Base-by-base conservation (phyloP, 2,797 vertebrate genomes). In the Bufotes viridis region DNA sequence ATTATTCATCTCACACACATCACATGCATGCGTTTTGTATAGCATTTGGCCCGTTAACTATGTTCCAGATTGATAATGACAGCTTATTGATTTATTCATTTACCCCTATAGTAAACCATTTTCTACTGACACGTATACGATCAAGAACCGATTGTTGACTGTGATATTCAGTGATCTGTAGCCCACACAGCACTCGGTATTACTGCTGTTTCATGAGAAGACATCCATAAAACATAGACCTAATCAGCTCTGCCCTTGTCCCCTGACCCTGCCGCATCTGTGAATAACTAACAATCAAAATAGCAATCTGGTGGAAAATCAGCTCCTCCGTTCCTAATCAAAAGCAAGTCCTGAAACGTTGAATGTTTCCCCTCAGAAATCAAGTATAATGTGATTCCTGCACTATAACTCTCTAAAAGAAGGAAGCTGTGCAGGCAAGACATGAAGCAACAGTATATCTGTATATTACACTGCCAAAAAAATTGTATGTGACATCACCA, bases 221-320 rank as follows among this genome's bases (percentile, higher is more conserved):
- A 57, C 57, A 42, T 80, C 57, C 26, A 1, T 18, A 58, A 20
- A 24, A 79, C 12, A 49, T 12, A 75, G 72, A n/a, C 22, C 9
- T 51, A 20, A 15, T 55, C 42, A 24, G 49, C n/a, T 24, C 49
- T 2, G 22, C 51, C 75, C n/a, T 15, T 14, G 70, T 55, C 20
- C 15, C 29, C 63, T 82, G 80, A 51, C 80, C 61, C 34, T n/a
- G 61, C 24, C 24, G 29, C 78, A 80, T 82, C 58, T 82, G 58
- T 82, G 53, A 82, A 82, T 82, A 82, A 63, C 34, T 81, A 81
- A 67, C 29, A 82, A 82, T 82, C 63, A 65, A 53, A 51, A 67
- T 13, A 34, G 55, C 61, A 67, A 65, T 82, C 80, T 65, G 61
- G 34, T 67, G 12, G 20, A 51, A 63, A 51, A 67, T n/a, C 29